Evolutionary conservation across 2,113 vertebrate genomes (phyloP).

Genomic region (Neotoma lepida): DNA sequence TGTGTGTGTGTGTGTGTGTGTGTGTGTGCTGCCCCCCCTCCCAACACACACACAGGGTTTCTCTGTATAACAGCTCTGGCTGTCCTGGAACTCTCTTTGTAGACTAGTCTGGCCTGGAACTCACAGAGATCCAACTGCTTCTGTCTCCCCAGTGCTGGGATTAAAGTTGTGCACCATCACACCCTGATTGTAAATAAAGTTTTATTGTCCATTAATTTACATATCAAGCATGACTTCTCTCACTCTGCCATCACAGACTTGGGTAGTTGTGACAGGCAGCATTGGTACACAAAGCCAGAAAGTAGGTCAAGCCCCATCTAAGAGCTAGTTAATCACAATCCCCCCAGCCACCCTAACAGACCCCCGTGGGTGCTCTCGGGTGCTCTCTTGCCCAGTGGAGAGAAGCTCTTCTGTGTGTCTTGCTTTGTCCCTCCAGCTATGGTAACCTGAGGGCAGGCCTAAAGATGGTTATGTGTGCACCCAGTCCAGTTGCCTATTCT

Average conservation of each 20-base stretch:
- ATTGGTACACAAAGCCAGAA: neutral
- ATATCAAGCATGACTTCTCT: neutral
- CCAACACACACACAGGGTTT: neutral
- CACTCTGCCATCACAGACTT: neutral
- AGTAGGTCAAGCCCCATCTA: neutral
- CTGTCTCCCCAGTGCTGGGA: neutral
- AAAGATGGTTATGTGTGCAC: too few species aligned
- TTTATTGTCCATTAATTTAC: neutral
- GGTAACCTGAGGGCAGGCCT: neutral
- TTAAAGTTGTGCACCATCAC: neutral
- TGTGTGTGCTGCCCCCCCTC: too few species aligned
- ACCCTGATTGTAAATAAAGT: neutral
- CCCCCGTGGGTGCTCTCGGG: neutral
- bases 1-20: too few species aligned
- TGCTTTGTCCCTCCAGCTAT: neutral
- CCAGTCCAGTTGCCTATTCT: neutral
- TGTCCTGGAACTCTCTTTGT: neutral
- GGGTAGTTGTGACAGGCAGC: neutral
- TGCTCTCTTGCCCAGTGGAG: neutral
- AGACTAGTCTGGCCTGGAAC: neutral
- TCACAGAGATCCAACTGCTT: neutral
- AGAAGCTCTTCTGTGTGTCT: neutral
- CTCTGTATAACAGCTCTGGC: neutral
- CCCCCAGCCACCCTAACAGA: neutral
- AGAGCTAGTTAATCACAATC: accelerated